Evolutionary conservation across 2,888 invertebrate genomes (phyloP), one percentile per base, ranked within the genome.

Genomic region (Ectobius pallidus): DNA sequence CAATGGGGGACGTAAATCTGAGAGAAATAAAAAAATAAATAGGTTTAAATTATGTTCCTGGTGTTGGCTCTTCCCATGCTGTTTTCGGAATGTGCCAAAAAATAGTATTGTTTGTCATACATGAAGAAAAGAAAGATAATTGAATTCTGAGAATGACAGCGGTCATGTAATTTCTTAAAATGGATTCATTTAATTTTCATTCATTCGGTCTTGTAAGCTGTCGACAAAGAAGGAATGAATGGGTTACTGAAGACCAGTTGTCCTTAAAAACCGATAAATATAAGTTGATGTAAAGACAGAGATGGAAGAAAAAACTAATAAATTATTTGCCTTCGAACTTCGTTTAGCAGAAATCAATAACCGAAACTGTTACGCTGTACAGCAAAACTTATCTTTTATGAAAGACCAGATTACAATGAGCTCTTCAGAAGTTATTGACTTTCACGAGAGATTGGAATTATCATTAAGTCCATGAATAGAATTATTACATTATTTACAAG

Each of bases 331-430:
- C 2, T 52, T 25, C 22, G 6, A 52, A 52, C 9, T 49, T n/a
- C 49, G 49, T 49, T 52, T 52, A 52, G 52, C 22, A 22, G 52
- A 52, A 52, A 52, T 52, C 52, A 52, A 52, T 52, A 52, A 52
- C 52, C 52, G 25, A 52, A 52, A 52, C 52, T 22, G 25, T 4
- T 25, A 52, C 11, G 20, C 52, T 25, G 11, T 52, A 4, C 25
- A 3, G 11, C 11, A 25, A 20, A 25, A 25, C 25, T 9, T 52
- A 52, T 18, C 18, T 49, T 20, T 49, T 49, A 49, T 49, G n/a
- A 49, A 7, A n/a, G 49, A 22, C 22, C 2, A 18, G 52, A 25
- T 25, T 52, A 25, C 6, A 25, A 22, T 3, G 52, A 52, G 14
- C 0, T 1, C 25, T 52, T 14, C 11, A 25, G 9, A 52, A 25